These are phyloP conservation scores for Meloe dianella DNA, from an alignment of 2,888 invertebrate species.

Conservation along the genomic window DNA sequence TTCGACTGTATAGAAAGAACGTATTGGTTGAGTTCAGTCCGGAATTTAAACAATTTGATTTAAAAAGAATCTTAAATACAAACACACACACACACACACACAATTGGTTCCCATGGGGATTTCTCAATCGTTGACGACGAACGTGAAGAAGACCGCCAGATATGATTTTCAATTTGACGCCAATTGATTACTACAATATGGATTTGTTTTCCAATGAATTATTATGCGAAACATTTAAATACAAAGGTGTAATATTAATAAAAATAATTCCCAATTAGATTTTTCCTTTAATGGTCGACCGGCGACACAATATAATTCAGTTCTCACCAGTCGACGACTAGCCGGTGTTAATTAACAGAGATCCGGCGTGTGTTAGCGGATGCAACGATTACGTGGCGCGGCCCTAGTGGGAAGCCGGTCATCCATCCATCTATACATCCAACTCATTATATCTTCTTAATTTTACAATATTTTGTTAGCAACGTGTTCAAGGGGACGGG, in stretches of 20 bases:
- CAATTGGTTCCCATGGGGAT: constrained; percentile 10
- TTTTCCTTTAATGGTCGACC: not conserved
- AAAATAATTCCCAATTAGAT: not conserved
- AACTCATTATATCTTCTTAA: constrained; percentile 4
- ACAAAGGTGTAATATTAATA: not conserved
- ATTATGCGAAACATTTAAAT: too few relatives aligned
- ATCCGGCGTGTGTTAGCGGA: constrained; percentile 51
- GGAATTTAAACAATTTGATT: constrained; percentile 30
- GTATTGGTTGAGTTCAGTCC: constrained; percentile 17
- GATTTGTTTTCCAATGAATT: not conserved
- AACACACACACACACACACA: too few relatives aligned
- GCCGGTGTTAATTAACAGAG: constrained; percentile 51
- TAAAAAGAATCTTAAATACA: constrained; percentile 19
- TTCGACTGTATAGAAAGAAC: constrained; percentile 19
- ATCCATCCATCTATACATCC: constrained; percentile 3
- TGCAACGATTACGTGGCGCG: constrained; percentile 49
- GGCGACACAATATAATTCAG: constrained; percentile 1
- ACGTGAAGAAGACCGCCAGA: not conserved
- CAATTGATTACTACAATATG: not conserved
- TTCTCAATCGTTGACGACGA: not conserved
- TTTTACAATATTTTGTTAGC: not conserved
- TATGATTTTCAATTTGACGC: not conserved
- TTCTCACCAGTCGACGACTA: constrained; percentile 34
- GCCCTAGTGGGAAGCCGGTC: constrained; percentile 36
- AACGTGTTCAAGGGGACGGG: not conserved